phyloP scores from a whole-genome alignment of 2,113 vertebrate species.

The Ondatra zibethicus region DNA sequence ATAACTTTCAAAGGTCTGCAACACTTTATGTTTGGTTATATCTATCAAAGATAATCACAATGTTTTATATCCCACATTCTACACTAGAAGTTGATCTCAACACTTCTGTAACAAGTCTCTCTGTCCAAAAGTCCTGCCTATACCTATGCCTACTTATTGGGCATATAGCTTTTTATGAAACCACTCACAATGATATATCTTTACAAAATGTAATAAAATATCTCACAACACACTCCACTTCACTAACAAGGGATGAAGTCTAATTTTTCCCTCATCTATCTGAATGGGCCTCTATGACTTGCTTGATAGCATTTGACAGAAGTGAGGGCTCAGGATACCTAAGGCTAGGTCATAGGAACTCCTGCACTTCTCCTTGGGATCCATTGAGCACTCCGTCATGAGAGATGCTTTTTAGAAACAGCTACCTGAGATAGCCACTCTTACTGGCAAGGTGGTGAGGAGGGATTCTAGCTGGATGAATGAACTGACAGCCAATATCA shows the following conservation, averaged over 20 bases:
- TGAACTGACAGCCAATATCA: background rate
- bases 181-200: background rate
- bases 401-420: background rate
- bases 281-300: background rate
- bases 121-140: background rate
- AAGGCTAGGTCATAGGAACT: background rate
- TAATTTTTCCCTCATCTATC: background rate
- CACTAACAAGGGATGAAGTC: background rate
- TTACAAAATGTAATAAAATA: background rate
- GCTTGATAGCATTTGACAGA: background rate
- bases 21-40: background rate
- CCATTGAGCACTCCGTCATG: background rate
- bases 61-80: background rate
- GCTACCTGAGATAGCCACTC: background rate
- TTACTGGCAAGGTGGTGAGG: background rate
- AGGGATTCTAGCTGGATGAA: background rate
- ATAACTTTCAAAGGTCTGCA: background rate
- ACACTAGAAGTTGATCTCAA: background rate
- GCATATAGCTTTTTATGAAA: background rate
- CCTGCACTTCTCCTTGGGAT: background rate
- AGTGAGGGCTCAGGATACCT: background rate
- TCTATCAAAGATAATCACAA: constrained; percentile 6
- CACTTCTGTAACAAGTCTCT: background rate
- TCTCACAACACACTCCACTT: background rate
- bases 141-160: background rate